phyloP scores from a whole-genome alignment of 2,888 invertebrate species.

The Drosophila multiciliata region DNA sequence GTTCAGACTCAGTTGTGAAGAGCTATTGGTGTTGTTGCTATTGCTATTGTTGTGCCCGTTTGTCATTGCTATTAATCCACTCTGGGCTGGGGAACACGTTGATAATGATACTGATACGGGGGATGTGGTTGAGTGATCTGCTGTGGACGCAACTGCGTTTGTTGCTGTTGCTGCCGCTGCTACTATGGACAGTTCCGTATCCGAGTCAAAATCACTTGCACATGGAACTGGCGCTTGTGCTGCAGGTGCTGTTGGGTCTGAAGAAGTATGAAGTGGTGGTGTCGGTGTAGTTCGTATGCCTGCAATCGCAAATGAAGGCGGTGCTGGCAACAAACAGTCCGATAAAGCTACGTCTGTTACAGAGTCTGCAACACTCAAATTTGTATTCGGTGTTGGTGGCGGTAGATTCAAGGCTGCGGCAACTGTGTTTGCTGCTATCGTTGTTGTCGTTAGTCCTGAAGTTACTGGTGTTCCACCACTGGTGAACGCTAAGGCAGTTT shows the following conservation, averaged over 20 bases:
- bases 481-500: conserved; percentile 10
- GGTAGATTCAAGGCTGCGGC: conserved; percentile 58
- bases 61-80: conserved; percentile 38
- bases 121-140: conserved; percentile 31
- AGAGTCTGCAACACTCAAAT: conserved; percentile 36
- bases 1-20: conserved; percentile 73
- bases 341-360: conserved; percentile 31
- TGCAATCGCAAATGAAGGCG: conserved; percentile 36
- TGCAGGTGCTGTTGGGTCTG: conserved; percentile 18
- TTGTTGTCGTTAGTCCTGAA: conserved; percentile 17
- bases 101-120: conserved; percentile 36
- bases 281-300: conserved; percentile 31
- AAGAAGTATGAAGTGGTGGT: conserved; percentile 24
- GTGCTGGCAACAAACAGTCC: conserved; percentile 47
- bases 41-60: conserved; percentile 68
- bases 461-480: conserved; percentile 12
- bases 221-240: conserved; percentile 41
- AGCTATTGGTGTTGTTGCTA: conserved; percentile 49
- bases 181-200: conserved; percentile 83
- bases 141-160: conserved; percentile 9
- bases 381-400: conserved; percentile 74
- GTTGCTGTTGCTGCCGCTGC: conserved; percentile 56
- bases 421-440: conserved; percentile 26
- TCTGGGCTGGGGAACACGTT: conserved; percentile 31
- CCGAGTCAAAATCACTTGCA: conserved; percentile 83